phyloP scores from a whole-genome alignment of 2,888 invertebrate species.

The Drosophila melanocephala region DNA sequence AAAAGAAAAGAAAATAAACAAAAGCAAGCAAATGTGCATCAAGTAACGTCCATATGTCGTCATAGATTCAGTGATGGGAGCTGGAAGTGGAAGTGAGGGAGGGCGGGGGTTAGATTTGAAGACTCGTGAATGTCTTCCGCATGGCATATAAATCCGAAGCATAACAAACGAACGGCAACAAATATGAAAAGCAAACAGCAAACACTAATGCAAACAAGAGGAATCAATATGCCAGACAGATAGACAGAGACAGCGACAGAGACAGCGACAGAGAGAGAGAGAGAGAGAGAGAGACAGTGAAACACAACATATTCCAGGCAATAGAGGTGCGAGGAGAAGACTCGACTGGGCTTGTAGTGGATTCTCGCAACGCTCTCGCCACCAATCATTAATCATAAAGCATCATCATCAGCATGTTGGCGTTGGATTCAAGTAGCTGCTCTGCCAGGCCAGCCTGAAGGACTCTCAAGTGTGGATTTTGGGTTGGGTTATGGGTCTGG shows the following conservation, averaged over 20 bases:
- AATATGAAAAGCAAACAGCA: slow-evolving; percentile 77
- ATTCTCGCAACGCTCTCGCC: slow-evolving; percentile 36
- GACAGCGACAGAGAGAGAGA: slow-evolving; percentile 2
- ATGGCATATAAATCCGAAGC: slow-evolving; percentile 55
- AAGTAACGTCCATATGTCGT: slow-evolving; percentile 69
- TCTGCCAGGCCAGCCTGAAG: slow-evolving; percentile 27
- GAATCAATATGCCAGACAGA: slow-evolving; percentile 68
- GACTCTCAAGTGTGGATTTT: slow-evolving; percentile 26
- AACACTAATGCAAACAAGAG: slow-evolving; percentile 75
- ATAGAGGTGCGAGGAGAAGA: background rate
- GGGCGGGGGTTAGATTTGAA: slow-evolving; percentile 1
- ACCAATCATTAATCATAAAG: slow-evolving; percentile 78
- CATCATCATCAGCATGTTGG: slow-evolving; percentile 72
- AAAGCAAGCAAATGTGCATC: slow-evolving; percentile 74
- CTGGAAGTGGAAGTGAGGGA: background rate
- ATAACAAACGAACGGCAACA: slow-evolving; percentile 61
- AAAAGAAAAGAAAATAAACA: slow-evolving; percentile 63
- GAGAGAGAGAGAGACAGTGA: slow-evolving; percentile 9
- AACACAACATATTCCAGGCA: slow-evolving; percentile 29
- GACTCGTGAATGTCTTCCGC: slow-evolving; percentile 46
- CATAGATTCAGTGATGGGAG: slow-evolving; percentile 17
- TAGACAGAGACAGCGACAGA: background rate
- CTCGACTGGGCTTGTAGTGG: slow-evolving; percentile 25
- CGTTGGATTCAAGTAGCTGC: slow-evolving; percentile 42
- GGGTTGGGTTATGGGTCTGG: slow-evolving; percentile 9